Base-by-base conservation (phyloP, 2,113 vertebrate genomes). In the Caretta caretta region DNA sequence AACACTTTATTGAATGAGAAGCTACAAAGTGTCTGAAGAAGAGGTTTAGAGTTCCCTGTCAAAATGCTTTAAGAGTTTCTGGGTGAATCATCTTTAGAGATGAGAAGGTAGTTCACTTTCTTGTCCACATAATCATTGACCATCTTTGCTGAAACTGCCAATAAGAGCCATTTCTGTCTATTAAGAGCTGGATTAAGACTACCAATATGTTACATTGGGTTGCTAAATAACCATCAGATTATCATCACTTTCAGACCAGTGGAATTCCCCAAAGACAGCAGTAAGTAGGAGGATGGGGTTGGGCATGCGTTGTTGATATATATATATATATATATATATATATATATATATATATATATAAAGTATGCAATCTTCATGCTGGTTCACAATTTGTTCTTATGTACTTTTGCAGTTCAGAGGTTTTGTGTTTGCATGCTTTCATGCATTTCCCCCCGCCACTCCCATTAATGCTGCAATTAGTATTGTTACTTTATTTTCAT, bases 321-420 rank as follows among this genome's bases (percentile, higher is more conserved):
- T 54, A 22, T 22, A 54, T 54, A 22, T 54, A 42, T 5, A 42
- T 42, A 42, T 42, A 42, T 27, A 57, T 12, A 57, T 38, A 38
- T 38, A 54, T 54, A 22, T 22, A 54, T 54, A 22, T 54, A 42
- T 5, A 42, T 42, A 42, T 42, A 42, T 27, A 57, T 12, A 57
- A 57, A 57, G 56, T 31, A 31, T 31, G 27, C 57, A 59, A 59
- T 31, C 57, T 31, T 59, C 57, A 31, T 59, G 11, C 57, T 59
- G 27, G 57, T 31, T 31, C 25, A 59, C 62, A 72, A 72, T 22
- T 51, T 10, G 90, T 95, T 88, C 90, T 90, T 86, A 93, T 91
- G 85, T 92, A 49, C 84, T 93, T 93, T 78, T 93, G 50, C 86
- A 91, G 75, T 90, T 84, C 80, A 78, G 93, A 91, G 4, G 54